Evolutionary conservation across 2,113 vertebrate genomes (phyloP).

Genomic region (Alligator sinensis): DNA sequence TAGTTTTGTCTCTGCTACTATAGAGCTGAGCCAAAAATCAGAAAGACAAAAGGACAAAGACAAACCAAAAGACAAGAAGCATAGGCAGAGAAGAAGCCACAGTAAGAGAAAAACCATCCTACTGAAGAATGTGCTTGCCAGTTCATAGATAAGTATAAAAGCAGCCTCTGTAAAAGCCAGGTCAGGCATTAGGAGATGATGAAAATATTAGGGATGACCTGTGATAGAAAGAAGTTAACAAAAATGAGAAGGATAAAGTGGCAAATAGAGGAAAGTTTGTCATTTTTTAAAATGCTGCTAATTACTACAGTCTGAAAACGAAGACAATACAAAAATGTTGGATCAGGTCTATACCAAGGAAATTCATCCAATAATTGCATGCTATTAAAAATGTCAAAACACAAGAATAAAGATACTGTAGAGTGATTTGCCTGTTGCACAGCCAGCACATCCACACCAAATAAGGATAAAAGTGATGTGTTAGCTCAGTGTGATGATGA

Average conservation of each 20-base stretch:
- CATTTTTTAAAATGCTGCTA: slow-evolving; percentile 3
- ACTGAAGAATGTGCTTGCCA: slow-evolving; percentile 9
- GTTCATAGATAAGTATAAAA: slow-evolving; percentile 25
- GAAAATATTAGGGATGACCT: slow-evolving; percentile 13
- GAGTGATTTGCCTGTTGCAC: neutral
- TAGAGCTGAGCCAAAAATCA: neutral
- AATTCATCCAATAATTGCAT: slow-evolving; percentile 37
- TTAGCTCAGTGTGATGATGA: neutral
- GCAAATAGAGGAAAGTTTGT: slow-evolving; percentile 1
- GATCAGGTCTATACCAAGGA: slow-evolving; percentile 34
- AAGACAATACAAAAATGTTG: slow-evolving; percentile 28
- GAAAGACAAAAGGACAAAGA: slow-evolving; percentile 55
- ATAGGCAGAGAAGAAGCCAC: slow-evolving; percentile 50
- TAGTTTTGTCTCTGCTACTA: slow-evolving; percentile 29
- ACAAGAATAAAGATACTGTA: neutral
- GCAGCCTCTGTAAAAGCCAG: neutral
- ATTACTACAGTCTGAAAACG: slow-evolving; percentile 7
- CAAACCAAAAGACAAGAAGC: slow-evolving; percentile 64
- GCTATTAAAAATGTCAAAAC: slow-evolving; percentile 42
- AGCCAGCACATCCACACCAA: slow-evolving; percentile 17
- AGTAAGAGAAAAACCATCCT: neutral
- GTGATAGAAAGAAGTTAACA: neutral
- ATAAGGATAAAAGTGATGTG: slow-evolving; percentile 30
- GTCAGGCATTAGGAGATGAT: neutral
- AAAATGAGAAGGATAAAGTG: neutral